Conservation (phyloP, 2,797 vertebrate genomes). For the Aeoliscus strigatus region DNA sequence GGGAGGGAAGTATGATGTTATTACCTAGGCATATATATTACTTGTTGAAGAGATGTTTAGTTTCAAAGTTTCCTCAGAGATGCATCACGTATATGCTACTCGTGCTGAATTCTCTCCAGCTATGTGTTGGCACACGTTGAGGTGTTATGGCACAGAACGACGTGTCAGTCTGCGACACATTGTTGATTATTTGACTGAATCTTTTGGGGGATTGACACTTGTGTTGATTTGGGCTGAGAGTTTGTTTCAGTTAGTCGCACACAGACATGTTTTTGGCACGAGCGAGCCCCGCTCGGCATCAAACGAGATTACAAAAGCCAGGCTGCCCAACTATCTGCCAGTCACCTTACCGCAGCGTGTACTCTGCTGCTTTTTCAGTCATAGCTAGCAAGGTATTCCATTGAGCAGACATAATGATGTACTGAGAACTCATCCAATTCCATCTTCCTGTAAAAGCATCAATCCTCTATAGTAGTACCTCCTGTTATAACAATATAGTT, state of each 20-base stretch:
- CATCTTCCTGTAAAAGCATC: no score
- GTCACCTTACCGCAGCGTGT: no score
- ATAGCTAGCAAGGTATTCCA: no score
- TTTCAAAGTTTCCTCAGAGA: slow-evolving; percentile 17
- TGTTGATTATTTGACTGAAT: slow-evolving; percentile 28
- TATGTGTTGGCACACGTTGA: slow-evolving; percentile 27
- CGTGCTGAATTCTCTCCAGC: slow-evolving; percentile 39
- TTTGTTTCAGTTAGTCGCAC: slow-evolving; percentile 23
- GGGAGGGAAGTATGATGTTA: no score
- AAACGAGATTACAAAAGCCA: no score
- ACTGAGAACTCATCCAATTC: no score
- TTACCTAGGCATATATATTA: no score
- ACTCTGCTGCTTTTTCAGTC: no score
- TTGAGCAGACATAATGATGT: no score
- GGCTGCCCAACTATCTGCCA: slow-evolving; percentile 6
- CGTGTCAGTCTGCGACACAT: slow-evolving; percentile 18
- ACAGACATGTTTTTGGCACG: slow-evolving; percentile 22
- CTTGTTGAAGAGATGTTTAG: no score
- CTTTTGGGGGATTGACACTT: slow-evolving; percentile 11
- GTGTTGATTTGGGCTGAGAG: slow-evolving; percentile 16
- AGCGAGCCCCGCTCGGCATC: slow-evolving; percentile 17
- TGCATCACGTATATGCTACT: slow-evolving; percentile 28
- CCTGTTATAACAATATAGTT: no score
- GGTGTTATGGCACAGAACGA: slow-evolving; percentile 18
- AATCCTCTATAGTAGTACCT: no score